These are phyloP conservation scores for Agrochola lychnidis DNA, from an alignment of 2,888 invertebrate genomes.

Conservation along the genomic window DNA sequence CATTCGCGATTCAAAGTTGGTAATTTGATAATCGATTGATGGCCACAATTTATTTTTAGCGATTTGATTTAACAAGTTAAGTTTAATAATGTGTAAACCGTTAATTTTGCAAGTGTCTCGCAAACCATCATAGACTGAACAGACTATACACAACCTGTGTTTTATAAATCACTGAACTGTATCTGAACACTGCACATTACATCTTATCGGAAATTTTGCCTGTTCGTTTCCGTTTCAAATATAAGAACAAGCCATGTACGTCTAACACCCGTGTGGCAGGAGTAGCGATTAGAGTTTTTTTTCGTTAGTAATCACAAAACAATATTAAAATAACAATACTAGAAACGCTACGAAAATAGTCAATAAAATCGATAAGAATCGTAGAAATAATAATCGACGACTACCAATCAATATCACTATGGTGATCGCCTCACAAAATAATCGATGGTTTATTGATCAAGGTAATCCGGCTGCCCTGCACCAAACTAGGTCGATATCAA, in stretches of 20 bases:
- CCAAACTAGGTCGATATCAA: not conserved
- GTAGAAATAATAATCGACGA: not conserved
- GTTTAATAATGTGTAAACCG: not conserved
- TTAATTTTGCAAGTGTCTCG: constrained; percentile 1
- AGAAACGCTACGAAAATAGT: not conserved
- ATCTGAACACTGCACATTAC: constrained; percentile 4
- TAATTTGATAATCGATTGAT: not conserved
- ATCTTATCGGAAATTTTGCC: not conserved
- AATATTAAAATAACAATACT: not conserved
- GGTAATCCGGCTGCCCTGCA: not conserved
- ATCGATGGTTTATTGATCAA: not conserved
- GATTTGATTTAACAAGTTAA: not conserved
- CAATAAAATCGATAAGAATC: constrained; percentile 9
- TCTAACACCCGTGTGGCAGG: not conserved
- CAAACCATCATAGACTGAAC: constrained; percentile 1
- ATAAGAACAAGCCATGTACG: not conserved
- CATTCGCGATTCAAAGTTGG: not conserved
- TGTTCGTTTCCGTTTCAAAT: not conserved
- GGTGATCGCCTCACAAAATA: not conserved
- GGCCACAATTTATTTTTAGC: not conserved
- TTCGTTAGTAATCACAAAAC: not conserved
- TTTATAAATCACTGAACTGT: not conserved
- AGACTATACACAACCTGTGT: not conserved
- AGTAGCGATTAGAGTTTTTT: not conserved
- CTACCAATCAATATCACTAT: no score